A percentile compares a stretch with the other conserved stretches of the same genome.
Evolutionary conservation across 2,888 invertebrate genomes (phyloP).

Genomic region (Tinea semifulvella): DNA sequence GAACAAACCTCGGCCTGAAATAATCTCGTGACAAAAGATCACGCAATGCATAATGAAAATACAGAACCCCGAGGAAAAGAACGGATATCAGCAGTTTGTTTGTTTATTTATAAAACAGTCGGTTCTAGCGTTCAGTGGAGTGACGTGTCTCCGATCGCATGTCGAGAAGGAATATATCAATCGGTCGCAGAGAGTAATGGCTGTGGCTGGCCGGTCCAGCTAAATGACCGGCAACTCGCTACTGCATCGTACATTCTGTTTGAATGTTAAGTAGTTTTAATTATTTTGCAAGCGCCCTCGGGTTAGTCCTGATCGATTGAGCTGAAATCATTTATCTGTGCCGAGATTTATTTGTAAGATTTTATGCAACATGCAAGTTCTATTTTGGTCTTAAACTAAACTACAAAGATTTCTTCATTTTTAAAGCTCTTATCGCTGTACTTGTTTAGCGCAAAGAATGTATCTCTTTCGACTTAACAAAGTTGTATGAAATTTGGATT

Average conservation of each 20-base stretch:
- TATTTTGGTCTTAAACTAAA: conserved; percentile 1
- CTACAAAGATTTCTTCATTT: not conserved
- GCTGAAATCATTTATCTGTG: conserved; percentile 7
- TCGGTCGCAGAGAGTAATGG: conserved; percentile 50
- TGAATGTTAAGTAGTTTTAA: conserved; percentile 65
- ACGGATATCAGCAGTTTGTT: conserved; percentile 25
- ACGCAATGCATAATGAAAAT: too few species aligned
- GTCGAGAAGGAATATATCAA: conserved; percentile 59
- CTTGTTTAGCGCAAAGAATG: too few species aligned
- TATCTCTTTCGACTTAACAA: too few species aligned
- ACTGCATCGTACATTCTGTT: conserved; percentile 38
- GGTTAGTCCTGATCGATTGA: conserved; percentile 20
- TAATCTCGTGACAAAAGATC: too few species aligned
- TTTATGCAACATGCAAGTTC: conserved; percentile 1
- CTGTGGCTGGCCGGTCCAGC: conserved; percentile 12
- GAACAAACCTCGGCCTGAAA: too few species aligned
- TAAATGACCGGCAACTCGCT: conserved; percentile 6
- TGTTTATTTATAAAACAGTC: conserved; percentile 24
- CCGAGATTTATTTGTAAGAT: not conserved
- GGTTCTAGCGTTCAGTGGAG: conserved; percentile 23
- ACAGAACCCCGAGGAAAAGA: too few species aligned
- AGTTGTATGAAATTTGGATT: too few species aligned
- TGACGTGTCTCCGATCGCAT: conserved; percentile 63
- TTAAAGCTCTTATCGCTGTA: too few species aligned
- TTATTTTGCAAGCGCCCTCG: conserved; percentile 51